These are phyloP conservation scores for Xenopus petersii DNA, from an alignment of 2,797 vertebrate genomes.

Conservation along the genomic window DNA sequence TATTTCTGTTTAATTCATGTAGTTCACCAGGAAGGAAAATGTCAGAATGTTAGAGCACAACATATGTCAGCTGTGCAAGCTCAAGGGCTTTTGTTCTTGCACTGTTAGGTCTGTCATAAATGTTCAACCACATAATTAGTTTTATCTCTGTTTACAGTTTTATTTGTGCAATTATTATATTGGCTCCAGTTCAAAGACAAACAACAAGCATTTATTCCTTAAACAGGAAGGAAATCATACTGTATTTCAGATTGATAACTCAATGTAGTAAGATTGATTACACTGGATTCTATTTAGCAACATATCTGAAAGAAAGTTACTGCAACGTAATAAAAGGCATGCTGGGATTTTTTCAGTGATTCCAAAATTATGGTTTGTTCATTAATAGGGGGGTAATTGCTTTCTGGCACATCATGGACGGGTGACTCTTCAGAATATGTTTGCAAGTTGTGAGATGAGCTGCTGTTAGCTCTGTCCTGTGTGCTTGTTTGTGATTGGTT, in stretches of 20 bases:
- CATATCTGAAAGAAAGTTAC: too few relatives aligned
- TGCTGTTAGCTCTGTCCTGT: too few relatives aligned
- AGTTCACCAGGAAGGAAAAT: not conserved
- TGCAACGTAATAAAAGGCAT: too few relatives aligned
- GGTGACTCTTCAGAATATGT: too few relatives aligned
- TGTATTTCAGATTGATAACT: not conserved
- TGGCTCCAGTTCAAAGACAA: slow-evolving; percentile 36
- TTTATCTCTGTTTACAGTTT: slow-evolving; percentile 31
- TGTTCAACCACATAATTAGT: slow-evolving; percentile 22
- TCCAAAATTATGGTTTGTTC: too few relatives aligned
- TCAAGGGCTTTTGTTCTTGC: slow-evolving; percentile 21
- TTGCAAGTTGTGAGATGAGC: too few relatives aligned
- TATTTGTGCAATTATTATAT: slow-evolving; percentile 4
- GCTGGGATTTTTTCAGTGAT: too few relatives aligned
- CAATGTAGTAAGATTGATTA: not conserved
- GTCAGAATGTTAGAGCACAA: not conserved
- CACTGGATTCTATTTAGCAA: too few relatives aligned
- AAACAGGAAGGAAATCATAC: slow-evolving; percentile 16
- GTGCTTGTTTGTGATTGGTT: too few relatives aligned
- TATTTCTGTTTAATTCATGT: not conserved
- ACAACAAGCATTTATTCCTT: slow-evolving; percentile 18
- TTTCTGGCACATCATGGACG: too few relatives aligned
- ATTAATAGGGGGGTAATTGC: too few relatives aligned
- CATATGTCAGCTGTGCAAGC: slow-evolving; percentile 7
- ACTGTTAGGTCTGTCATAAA: slow-evolving; percentile 24